Base-by-base conservation (phyloP, 1,140 invertebrate genomes). In the Laupala kohalensis region DNA sequence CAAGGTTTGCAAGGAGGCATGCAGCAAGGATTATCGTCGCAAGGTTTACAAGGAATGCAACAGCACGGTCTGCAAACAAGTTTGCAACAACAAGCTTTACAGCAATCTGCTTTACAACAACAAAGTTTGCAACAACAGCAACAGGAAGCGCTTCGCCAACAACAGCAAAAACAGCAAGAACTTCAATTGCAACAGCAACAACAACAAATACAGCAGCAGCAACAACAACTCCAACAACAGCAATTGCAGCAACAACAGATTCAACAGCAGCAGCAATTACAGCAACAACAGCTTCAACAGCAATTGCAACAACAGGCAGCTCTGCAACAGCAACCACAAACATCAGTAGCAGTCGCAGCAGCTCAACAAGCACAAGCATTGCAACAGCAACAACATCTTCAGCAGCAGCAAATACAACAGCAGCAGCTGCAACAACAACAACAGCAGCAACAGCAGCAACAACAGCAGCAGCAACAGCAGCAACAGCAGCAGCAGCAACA, bases 251-350 rank as follows among this genome's bases (percentile, higher is more conserved):
- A 81, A 75, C 78, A 80, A 75, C 75, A 83, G 73, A 77, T 79
- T 12, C 81, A 83, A 74, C 80, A 85, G 75, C 78, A 85, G 19
- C 85, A 76, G 68, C 75, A 77, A 71, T 72, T 71, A 12, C 75
- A 76, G 73, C 74, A 77, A 29, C 77, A 78, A 5, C 69, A 53
- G 69, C 73, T 25, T 24, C 74, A 75, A 66, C 64, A 74, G 37
- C 74, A 74, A 68, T 75, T 78, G 30, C 30, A 75, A 15, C 74
- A 78, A 75, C 73, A 75, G 62, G n/a, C 63, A 26, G 75, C 73
- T 26, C 77, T 77, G 74, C 76, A 71, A 53, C 74, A 67, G 26
- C 72, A 70, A 9, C 74, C 73, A 64, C 74, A 71, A 73, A n/a
- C n/a, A n/a, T n/a, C n/a, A n/a, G n/a, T n/a, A n/a, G n/a, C n/a